Conservation (phyloP, 2,113 vertebrate genomes). For the Eulacestoma nigropectus region DNA sequence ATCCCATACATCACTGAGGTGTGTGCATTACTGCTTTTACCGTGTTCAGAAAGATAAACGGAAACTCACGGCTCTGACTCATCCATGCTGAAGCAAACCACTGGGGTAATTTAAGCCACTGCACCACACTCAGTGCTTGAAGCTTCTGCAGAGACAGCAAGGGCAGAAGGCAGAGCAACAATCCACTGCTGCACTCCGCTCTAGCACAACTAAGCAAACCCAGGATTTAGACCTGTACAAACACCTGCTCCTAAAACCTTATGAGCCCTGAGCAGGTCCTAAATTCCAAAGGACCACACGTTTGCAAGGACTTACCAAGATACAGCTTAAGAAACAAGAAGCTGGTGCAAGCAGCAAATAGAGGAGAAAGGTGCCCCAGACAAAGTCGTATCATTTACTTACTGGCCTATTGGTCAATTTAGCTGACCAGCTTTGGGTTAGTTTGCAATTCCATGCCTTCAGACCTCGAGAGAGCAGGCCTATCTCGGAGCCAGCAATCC, state of each 20-base stretch:
- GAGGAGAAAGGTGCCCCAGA: neutral
- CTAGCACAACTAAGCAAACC: neutral
- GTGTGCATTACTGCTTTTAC: neutral
- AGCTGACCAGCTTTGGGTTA: neutral
- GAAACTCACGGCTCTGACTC: neutral
- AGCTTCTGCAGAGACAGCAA: neutral
- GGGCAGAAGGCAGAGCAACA: neutral
- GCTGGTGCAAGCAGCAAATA: neutral
- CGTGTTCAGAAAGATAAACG: neutral
- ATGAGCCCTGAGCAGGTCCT: neutral
- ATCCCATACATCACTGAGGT: neutral
- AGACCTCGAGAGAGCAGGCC: accelerated
- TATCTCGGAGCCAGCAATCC: neutral
- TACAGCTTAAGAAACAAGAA: neutral
- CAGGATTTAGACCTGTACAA: neutral
- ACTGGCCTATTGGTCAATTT: neutral
- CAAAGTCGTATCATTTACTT: neutral
- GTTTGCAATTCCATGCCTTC: neutral
- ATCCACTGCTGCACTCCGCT: neutral
- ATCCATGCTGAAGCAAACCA: neutral
- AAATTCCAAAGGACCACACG: neutral
- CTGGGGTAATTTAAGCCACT: neutral
- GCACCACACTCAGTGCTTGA: neutral
- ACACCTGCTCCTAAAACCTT: neutral
- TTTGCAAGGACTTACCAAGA: neutral